These are phyloP conservation scores for Lanistes nyassanus DNA, from an alignment of 1,140 invertebrate species.

Conservation along the genomic window DNA sequence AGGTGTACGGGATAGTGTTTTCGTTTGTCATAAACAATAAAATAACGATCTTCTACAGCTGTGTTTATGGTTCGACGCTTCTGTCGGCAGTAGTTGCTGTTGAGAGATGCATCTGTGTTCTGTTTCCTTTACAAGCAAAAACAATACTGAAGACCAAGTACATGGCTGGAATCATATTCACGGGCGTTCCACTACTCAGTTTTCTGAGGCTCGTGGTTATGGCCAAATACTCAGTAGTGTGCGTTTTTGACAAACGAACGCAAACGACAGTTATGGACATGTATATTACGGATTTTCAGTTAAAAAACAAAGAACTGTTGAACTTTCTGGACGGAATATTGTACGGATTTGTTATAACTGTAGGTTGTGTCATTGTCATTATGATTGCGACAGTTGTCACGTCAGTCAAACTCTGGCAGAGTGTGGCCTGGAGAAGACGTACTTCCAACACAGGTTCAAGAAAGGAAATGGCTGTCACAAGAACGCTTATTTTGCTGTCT, in stretches of 20 bases:
- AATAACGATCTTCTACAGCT: neutral
- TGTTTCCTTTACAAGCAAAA: neutral
- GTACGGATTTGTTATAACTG: too few relatives aligned
- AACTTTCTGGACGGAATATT: too few relatives aligned
- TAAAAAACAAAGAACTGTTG: neutral
- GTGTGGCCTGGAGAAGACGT: neutral
- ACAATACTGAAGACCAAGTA: neutral
- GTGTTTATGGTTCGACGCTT: neutral
- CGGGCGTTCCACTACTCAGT: neutral
- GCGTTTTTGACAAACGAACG: slow-evolving; percentile 4
- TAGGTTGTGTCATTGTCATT: neutral
- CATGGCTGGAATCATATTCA: neutral
- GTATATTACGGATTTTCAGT: neutral
- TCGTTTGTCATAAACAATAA: neutral
- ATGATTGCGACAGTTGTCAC: slow-evolving; percentile 12
- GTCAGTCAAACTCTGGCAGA: slow-evolving; percentile 7
- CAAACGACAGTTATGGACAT: neutral
- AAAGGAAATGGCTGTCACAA: slow-evolving; percentile 7
- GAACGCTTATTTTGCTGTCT: slow-evolving; percentile 7
- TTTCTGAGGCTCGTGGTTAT: slow-evolving; percentile 3
- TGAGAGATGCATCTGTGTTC: slow-evolving; percentile 1
- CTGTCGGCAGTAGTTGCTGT: neutral
- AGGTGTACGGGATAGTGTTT: too few relatives aligned
- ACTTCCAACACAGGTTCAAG: neutral
- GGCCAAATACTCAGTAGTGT: slow-evolving; percentile 1